Base-by-base conservation (phyloP, 2,797 vertebrate species). In the Petrocephalus sullivani region DNA sequence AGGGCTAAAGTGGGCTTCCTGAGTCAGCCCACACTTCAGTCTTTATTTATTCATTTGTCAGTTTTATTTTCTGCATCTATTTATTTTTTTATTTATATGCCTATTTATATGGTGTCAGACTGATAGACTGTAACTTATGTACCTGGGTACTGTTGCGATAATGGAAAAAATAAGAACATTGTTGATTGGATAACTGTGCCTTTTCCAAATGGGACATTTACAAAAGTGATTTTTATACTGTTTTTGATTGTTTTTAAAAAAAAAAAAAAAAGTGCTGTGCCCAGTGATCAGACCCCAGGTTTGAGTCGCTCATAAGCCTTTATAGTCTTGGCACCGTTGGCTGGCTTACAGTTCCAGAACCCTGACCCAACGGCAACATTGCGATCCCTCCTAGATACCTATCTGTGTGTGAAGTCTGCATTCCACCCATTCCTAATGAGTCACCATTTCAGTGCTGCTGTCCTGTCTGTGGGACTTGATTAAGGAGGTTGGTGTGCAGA, bases 71-170 rank as follows among this genome's bases (percentile, higher is more conserved):
- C 90, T 93, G 92, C 93, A 91, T 94, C 94, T 96, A 96, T 96
- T 96, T 95, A 96, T 96, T 94, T 91, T 93, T 93, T 95, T 95
- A 96, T 96, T 95, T 92, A 94, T 94, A 92, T 92, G 93, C 94
- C 94, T 94, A 95, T 93, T 61, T 95, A 91, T 90, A 91, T 89
- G 89, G 54, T 37, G 89, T 90, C 37, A 46, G 89, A 54, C 84
- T 89, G 91, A 90, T 87, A 91, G 91, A 90, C 88, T 91, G 91
- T 90, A 90, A 75, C 37, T 9, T 87, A 91, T 89, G 87, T 89
- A 64, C 87, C 88, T 86, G 90, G 67, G 14, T 90, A 92, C 90
- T 91, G 85, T 90, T 92, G 87, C 87, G 90, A 90, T 90, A 46
- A 90, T 33, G 51, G 56, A 91, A 90, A 87, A 91, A 91, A 87